Evolutionary conservation across 1,140 invertebrate genomes (phyloP), one percentile per base, ranked within the genome.

Genomic region (Amyelois transitella): DNA sequence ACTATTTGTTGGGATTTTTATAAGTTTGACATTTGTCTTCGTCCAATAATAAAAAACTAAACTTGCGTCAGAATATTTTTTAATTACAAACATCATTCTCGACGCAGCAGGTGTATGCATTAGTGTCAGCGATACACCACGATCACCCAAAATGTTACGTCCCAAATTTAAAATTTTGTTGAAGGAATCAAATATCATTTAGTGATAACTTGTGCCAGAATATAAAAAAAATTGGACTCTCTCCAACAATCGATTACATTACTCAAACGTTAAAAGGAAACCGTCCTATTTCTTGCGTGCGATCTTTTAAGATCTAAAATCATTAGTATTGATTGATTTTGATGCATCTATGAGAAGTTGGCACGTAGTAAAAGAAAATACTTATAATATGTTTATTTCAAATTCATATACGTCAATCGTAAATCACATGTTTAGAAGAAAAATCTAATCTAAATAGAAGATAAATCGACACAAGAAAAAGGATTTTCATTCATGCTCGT

Each of bases 241-340:
- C 44, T 78, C 82, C 82, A 86, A 74, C 65, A 75, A 83, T 83
- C 77, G 72, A 75, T 80, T 77, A 71, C 64, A 72, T 71, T 60
- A 66, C 63, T 69, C 66, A 58, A 64, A 59, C 58, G 66, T 68
- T 71, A 66, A 64, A 59, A 72, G 64, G 63, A 74, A 71, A 65
- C 58, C 55, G 66, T 64, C 64, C 58, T 62, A 63, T 68, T 65
- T 72, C 51, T 65, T 38, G 12, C 32, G 32, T 38, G 32, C 32
- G 32, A 14, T 38, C 32, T 38, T 38, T 14, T 38, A 14, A 38
- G 32, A 14, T 38, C 32, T 38, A 38, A 14, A 14, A 38, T 14
- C 32, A 38, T 38, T 38, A 38, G 32, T 38, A 38, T 14, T 38
- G 32, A 38, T 38, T 38, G 8, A 38, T 38, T 14, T 38, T 8